Base-by-base conservation (phyloP, 1,140 invertebrate species). In the Helicoverpa armigera region DNA sequence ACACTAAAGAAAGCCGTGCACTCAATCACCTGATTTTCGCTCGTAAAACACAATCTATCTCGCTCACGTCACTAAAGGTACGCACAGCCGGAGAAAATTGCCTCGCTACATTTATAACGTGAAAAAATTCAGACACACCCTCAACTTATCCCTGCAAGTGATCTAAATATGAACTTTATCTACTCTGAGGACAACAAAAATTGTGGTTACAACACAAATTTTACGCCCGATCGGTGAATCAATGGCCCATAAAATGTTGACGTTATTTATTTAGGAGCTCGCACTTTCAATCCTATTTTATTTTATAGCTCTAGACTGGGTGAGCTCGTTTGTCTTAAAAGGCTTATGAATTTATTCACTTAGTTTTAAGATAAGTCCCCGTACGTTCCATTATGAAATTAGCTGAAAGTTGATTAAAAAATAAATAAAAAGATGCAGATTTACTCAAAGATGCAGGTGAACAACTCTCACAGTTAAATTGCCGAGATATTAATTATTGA, bases 91-190 rank as follows among this genome's bases (percentile, higher is more conserved):
- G n/a, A 48, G 56, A 53, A 74, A 80, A 73, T 74, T 67, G 73
- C 54, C 72, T 48, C 16, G 29, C 51, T 43, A 63, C 69, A 80
- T 80, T 80, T 73, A 72, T 60, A 60, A 79, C 67, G 53, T 50
- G 53, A 16, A n/a, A 63, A 51, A 72, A 72, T 61, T 60, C n/a
- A 72, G 67, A 65, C 50, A 54, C 31, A 53, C 70, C 31, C 23
- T 23, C 70, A 58, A 31, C 31, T 58, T 58, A 56, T 56, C 70
- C 53, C 43, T n/a, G 29, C 48, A 73, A 73, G 29, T 73, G 58
- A 73, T 73, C 70, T 73, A 65, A 65, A 82, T 82, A 74, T 72
- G 80, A 78, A 58, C 74, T 81, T 81, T 77, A 81, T 82, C 80
- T 69, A 75, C 72, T 69, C 51, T 58, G 67, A 63, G 69, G 70